Base-by-base conservation (phyloP, 35 echinoderm and acorn worm genomes). In the Diadema setosum region DNA sequence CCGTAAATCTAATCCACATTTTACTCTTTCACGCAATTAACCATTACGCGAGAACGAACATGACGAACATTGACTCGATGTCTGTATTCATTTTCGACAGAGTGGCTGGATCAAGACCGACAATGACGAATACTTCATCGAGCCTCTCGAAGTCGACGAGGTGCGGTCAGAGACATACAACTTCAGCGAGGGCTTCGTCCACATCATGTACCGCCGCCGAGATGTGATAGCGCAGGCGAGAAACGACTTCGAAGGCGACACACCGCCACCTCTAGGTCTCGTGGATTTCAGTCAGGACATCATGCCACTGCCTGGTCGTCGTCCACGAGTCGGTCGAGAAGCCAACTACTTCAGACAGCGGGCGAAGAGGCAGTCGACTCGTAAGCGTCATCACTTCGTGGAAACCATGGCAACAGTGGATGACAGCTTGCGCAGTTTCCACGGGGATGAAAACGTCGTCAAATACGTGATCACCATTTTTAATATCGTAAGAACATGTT, bases 371-470 rank as follows among this genome's bases (percentile, higher is more conserved):
- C 21, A 34, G 14, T 9, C 11, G 35, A 7, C 52, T 78, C 30
- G 30, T 55, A 17, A 78, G 59, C 16, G 85, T 30, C 70, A 80
- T 3, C 93, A 95, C 42, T 91, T 69, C 81, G 88, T 95, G 20
- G 93, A 95, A 45, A 88, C 93, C 17, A 90, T 95, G 50, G 50
- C 87, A 1, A 85, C 93, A 27, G 84, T 90, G 16, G 93, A 95
- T 78, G 83, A 50, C 50, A 82, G 87, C 34, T 81, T 95, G 83
- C 48, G 45, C 31, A 39, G 44, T 40, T 95, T 91, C 42, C 93
- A 95, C 49, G 78, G 89, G 4, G 42, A 2, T 40, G 58, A 82
- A 5, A 12, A 14, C 15, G n/a, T 84, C 32, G 45, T 56, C 4
- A 48, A 49, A 20, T 95, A 95, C 42, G 29, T 95, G 1, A 64